phyloP scores from a whole-genome alignment of 2,113 vertebrate species.

The Trochalopteron elliotii region DNA sequence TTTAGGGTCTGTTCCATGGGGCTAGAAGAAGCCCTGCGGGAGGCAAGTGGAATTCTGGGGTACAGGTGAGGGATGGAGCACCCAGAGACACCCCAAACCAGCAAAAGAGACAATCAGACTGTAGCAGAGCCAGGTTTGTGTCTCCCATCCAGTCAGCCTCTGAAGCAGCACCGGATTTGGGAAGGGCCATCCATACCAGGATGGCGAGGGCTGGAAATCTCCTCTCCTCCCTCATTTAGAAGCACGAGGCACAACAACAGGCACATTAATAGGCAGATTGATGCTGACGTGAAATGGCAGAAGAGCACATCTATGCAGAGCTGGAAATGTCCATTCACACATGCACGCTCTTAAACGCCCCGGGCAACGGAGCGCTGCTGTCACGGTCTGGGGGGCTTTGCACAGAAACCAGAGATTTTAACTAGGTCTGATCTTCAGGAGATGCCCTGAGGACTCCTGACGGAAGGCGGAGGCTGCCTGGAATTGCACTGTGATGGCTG shows the following conservation, averaged over 20 bases:
- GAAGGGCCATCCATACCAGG: not conserved
- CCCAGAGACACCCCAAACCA: not conserved
- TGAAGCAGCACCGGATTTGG: not conserved
- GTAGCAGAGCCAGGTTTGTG: not conserved
- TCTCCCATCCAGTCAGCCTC: not conserved
- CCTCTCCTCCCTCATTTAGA: not conserved
- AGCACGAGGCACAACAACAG: not conserved
- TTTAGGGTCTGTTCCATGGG: not conserved
- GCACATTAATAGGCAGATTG: not conserved
- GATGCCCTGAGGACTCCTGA: slow-evolving; percentile 22
- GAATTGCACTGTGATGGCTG: not conserved
- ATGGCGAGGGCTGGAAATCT: not conserved
- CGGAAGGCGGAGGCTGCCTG: not conserved
- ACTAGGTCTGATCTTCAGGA: slow-evolving; percentile 25
- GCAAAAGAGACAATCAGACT: too few relatives aligned
- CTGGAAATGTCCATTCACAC: slow-evolving; percentile 58
- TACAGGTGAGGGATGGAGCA: fast-evolving
- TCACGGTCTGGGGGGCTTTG: slow-evolving; percentile 30
- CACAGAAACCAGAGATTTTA: slow-evolving; percentile 24
- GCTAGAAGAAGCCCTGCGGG: not conserved
- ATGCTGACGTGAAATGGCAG: slow-evolving; percentile 53
- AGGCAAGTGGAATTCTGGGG: not conserved
- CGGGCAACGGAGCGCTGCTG: slow-evolving; percentile 4
- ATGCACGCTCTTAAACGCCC: not conserved
- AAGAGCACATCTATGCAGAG: slow-evolving; percentile 20